A percentile compares a stretch with the other conserved stretches of the same genome.
These are phyloP conservation scores for Myiotriccus ornatus DNA, from an alignment of 2,797 vertebrate species.

Conservation along the genomic window DNA sequence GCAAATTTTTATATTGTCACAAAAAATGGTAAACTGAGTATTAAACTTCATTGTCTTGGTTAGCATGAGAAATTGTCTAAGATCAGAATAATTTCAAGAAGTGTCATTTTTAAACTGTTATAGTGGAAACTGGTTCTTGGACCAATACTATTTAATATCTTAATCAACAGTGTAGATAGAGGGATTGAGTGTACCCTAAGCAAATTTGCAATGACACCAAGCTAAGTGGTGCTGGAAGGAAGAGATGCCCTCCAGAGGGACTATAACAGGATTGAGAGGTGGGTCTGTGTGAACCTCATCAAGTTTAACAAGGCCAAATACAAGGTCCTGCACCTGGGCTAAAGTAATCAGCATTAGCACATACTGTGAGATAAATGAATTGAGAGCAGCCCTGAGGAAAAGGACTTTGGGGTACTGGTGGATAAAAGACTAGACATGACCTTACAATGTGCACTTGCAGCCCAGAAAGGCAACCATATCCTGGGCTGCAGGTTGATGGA, in stretches of 20 bases:
- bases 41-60: background rate
- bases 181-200: background rate
- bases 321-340: background rate
- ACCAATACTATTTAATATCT: background rate
- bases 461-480: background rate
- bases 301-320: background rate
- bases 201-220: background rate
- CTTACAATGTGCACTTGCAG: background rate
- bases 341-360: background rate
- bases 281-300: fast-evolving
- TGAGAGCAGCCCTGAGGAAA: background rate
- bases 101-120: background rate
- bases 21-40: background rate
- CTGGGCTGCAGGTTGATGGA: background rate
- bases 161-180: background rate
- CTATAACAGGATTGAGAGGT: background rate
- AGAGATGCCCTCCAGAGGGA: background rate
- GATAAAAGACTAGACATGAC: background rate
- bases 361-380: background rate
- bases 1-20: background rate
- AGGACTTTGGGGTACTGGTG: background rate
- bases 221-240: background rate
- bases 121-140: background rate
- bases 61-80: background rate
- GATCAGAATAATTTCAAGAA: background rate